These are phyloP conservation scores for Heptranchias perlo DNA, from an alignment of 2,113 vertebrate genomes.

Conservation along the genomic window DNA sequence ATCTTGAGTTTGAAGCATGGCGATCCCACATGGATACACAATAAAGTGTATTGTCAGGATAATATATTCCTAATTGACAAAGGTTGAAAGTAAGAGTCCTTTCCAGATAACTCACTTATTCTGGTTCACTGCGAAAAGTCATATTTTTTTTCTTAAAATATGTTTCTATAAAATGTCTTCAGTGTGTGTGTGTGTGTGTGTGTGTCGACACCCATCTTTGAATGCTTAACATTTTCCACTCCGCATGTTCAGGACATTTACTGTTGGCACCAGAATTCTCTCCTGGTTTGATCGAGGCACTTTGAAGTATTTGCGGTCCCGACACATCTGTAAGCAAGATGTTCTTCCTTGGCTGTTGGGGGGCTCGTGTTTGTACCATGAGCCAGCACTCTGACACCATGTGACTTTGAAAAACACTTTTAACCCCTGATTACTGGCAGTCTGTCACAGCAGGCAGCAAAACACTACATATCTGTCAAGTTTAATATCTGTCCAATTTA, in stretches of 20 bases:
- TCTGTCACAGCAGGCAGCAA: background rate
- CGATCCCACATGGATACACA: background rate
- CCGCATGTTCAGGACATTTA: slow-evolving; percentile 92
- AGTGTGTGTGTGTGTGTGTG: slow-evolving; percentile 16
- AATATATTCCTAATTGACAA: background rate
- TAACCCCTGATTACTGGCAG: slow-evolving; percentile 59
- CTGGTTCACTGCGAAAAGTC: background rate
- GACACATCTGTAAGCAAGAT: slow-evolving; percentile 98
- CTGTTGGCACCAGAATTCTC: slow-evolving; percentile 93
- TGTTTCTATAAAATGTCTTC: background rate
- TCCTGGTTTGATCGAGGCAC: slow-evolving; percentile 86
- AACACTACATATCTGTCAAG: background rate
- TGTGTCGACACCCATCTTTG: slow-evolving; percentile 45
- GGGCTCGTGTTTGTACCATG: slow-evolving; percentile 49
- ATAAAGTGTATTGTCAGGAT: background rate
- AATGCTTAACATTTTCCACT: slow-evolving; percentile 93
- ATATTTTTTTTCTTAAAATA: background rate
- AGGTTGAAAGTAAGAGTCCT: background rate
- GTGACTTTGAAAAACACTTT: slow-evolving; percentile 85
- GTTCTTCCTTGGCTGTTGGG: slow-evolving; percentile 53
- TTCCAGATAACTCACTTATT: background rate
- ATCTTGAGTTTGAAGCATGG: background rate
- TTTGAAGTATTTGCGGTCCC: slow-evolving; percentile 94
- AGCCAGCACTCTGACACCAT: slow-evolving; percentile 73
- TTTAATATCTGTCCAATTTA: slow-evolving; percentile 26